phyloP scores from a whole-genome alignment of 2,888 invertebrate genomes.

The Frankliniella fusca region DNA sequence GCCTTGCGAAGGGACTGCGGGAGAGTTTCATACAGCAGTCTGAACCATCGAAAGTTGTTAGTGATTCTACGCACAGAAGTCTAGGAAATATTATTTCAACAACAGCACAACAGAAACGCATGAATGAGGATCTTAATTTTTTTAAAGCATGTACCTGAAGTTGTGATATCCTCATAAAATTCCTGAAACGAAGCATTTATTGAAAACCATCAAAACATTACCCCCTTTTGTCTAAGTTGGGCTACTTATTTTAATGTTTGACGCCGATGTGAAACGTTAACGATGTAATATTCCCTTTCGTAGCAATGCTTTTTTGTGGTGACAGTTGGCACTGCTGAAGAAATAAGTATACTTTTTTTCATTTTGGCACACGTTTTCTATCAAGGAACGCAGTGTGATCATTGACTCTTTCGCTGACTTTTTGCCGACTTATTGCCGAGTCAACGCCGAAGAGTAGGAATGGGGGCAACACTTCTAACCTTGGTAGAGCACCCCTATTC shows the following conservation, averaged over 20 bases:
- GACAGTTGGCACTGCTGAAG: neutral
- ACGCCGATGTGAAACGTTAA: no score
- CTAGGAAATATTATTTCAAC: neutral
- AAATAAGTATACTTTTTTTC: neutral
- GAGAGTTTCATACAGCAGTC: neutral
- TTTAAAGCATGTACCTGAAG: neutral
- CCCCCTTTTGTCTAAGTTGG: neutral
- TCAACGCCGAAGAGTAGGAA: no score
- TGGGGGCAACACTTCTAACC: no score
- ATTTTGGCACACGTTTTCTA: neutral
- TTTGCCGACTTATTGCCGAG: no score
- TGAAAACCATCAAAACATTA: neutral
- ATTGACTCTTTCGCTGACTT: no score
- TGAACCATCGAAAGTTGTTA: neutral
- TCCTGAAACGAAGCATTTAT: neutral
- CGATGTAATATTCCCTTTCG: neutral
- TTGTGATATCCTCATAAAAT: neutral
- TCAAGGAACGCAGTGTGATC: no score
- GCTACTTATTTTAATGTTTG: neutral
- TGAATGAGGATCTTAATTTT: neutral
- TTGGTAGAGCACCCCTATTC: no score
- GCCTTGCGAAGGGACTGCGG: neutral
- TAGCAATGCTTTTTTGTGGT: neutral
- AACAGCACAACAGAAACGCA: neutral
- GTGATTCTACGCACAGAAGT: neutral